phyloP scores from a whole-genome alignment of 2,888 invertebrate genomes.

The Drosophila kanekoi region DNA sequence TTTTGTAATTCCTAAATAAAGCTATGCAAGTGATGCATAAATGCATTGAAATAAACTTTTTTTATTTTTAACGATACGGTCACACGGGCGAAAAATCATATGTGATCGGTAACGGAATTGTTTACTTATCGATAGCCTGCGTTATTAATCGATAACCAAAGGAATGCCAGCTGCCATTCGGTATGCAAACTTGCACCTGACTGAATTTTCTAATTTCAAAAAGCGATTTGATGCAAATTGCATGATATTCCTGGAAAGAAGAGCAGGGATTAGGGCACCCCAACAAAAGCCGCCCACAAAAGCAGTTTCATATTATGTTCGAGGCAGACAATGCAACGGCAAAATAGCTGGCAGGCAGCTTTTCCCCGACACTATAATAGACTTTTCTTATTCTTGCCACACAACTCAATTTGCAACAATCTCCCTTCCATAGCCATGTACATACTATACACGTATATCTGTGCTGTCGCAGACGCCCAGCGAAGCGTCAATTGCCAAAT shows the following conservation, averaged over 20 bases:
- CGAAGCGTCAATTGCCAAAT: constrained; percentile 82
- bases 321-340: constrained; percentile 67
- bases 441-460: constrained; percentile 39
- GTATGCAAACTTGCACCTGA: constrained; percentile 43
- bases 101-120: not conserved
- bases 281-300: constrained; percentile 68
- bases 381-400: constrained; percentile 77
- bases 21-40: constrained; percentile 59
- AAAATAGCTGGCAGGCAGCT: constrained; percentile 73
- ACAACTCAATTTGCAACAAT: constrained; percentile 76
- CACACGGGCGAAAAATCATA: not conserved
- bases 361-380: constrained; percentile 70
- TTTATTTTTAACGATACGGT: not conserved
- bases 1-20: constrained; percentile 53
- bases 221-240: constrained; percentile 72
- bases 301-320: constrained; percentile 49
- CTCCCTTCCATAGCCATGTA: constrained; percentile 1
- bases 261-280: constrained; percentile 29
- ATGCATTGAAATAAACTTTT: constrained; percentile 48
- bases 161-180: no score
- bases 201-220: constrained; percentile 72
- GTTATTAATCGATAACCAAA: no score
- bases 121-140: no score
- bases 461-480: constrained; percentile 68
- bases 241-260: constrained; percentile 29